Conservation (phyloP, 2,888 invertebrate species). For the Orthosia gothica region DNA sequence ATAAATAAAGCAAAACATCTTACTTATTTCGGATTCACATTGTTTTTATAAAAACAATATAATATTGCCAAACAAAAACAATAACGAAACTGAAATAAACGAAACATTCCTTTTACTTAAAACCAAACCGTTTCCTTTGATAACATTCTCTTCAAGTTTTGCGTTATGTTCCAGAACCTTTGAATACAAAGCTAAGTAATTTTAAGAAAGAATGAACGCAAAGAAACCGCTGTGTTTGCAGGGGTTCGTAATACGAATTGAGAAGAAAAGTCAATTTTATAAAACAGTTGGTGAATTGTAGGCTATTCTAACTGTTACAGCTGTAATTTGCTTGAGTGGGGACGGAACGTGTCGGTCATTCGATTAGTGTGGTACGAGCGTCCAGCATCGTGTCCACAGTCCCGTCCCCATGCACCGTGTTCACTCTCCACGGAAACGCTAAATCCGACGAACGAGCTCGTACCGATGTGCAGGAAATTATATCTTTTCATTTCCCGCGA, state of each 20-base stretch:
- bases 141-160: slow-evolving; percentile 59
- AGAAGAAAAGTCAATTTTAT: slow-evolving; percentile 64
- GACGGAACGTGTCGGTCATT: slow-evolving; percentile 70
- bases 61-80: slow-evolving; percentile 51
- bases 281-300: slow-evolving; percentile 49
- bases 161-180: slow-evolving; percentile 56
- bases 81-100: slow-evolving; percentile 54
- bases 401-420: slow-evolving; percentile 24
- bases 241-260: slow-evolving; percentile 44
- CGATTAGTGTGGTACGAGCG: slow-evolving; percentile 66
- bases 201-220: slow-evolving; percentile 51
- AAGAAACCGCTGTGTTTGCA: slow-evolving; percentile 59
- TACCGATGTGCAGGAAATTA: slow-evolving; percentile 54
- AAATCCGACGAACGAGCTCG: slow-evolving; percentile 43
- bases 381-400: slow-evolving; percentile 21
- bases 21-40: slow-evolving; percentile 7
- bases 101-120: slow-evolving; percentile 54
- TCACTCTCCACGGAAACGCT: slow-evolving; percentile 44
- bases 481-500: slow-evolving; percentile 52
- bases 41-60: slow-evolving; percentile 37
- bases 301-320: slow-evolving; percentile 70
- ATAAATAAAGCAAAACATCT: neutral
- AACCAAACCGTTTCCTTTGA: slow-evolving; percentile 61
- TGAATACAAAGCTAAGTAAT: slow-evolving; percentile 64
- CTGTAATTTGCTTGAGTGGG: slow-evolving; percentile 75